Conservation (phyloP, 1,140 invertebrate genomes). For the Euwallacea similis region DNA sequence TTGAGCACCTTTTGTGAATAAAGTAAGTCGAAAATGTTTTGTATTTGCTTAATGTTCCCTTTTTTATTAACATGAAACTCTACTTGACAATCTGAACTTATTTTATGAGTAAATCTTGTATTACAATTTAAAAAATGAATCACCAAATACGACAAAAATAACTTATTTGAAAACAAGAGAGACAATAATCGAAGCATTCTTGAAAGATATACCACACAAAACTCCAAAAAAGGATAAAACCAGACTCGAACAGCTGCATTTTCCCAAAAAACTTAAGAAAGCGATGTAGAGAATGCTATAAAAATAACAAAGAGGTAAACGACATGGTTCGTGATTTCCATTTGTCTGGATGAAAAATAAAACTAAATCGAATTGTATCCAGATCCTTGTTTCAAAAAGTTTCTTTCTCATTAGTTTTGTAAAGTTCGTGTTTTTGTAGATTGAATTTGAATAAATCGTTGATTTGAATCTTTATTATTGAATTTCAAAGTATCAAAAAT, state of each 20-base stretch:
- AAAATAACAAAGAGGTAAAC: neutral
- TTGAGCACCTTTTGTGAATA: too few relatives aligned
- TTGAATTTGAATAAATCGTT: neutral
- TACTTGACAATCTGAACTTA: too few relatives aligned
- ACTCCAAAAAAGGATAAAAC: neutral
- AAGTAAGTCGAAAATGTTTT: too few relatives aligned
- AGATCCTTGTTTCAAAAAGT: neutral
- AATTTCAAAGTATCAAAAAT: neutral
- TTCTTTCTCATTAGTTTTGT: neutral
- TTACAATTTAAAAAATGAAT: too few relatives aligned
- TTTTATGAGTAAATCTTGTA: too few relatives aligned
- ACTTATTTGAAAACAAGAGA: neutral
- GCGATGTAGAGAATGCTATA: neutral
- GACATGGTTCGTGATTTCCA: neutral
- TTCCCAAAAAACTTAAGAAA: neutral
- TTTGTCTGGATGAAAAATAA: neutral
- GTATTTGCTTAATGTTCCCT: too few relatives aligned
- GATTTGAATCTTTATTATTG: neutral
- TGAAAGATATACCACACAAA: neutral
- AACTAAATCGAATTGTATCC: neutral
- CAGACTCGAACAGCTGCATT: neutral
- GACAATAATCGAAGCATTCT: neutral
- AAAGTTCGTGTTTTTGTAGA: neutral
- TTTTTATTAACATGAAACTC: too few relatives aligned
- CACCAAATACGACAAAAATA: neutral